A percentile compares a stretch with the other conserved stretches of the same genome.
phyloP scores from a whole-genome alignment of 2,888 invertebrate species.

The Loripinus fragilis region DNA sequence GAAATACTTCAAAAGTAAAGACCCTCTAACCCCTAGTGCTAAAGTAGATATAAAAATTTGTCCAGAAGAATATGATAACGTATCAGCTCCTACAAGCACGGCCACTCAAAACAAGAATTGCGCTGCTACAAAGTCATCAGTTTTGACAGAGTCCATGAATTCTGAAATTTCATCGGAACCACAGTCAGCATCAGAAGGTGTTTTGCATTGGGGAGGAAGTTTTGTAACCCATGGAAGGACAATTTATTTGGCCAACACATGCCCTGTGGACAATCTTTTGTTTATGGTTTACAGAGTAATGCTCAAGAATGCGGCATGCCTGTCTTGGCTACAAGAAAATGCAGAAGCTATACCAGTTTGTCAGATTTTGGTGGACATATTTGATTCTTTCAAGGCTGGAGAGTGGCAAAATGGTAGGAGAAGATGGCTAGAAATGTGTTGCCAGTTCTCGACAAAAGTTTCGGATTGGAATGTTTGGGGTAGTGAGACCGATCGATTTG shows the following conservation, averaged over 20 bases:
- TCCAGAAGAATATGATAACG: neutral
- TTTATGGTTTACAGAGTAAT: neutral
- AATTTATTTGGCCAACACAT: neutral
- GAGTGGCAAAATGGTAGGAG: neutral
- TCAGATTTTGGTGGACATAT: neutral
- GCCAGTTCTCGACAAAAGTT: neutral
- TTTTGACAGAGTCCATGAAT: neutral
- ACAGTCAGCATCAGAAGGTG: neutral
- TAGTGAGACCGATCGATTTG: neutral
- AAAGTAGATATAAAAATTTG: neutral
- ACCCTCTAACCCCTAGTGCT: neutral
- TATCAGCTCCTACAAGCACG: neutral
- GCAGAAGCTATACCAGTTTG: neutral
- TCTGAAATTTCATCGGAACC: neutral
- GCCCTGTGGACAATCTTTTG: neutral
- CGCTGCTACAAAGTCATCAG: neutral
- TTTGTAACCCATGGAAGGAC: neutral
- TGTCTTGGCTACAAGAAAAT: neutral
- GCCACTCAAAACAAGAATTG: neutral
- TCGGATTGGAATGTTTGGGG: neutral
- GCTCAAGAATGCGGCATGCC: neutral
- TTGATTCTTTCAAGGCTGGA: neutral
- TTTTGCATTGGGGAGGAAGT: neutral
- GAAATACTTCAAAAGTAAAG: conserved; percentile 4
- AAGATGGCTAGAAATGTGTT: neutral